Conservation (phyloP, 2,113 vertebrate genomes). For the Scomber colias region DNA sequence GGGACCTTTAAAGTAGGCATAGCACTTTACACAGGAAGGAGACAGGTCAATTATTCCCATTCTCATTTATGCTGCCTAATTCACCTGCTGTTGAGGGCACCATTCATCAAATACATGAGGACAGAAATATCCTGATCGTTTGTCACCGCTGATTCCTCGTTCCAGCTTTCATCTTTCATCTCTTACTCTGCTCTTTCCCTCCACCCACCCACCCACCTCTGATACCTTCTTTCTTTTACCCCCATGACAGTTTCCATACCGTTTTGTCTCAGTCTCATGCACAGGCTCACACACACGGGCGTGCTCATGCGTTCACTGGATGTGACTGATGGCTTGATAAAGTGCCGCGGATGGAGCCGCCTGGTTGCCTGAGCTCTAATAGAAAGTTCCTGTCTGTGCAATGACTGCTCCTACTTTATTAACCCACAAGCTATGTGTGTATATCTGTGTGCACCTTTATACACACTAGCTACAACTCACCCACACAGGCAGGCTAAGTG, state of each 20-base stretch:
- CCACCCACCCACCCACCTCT: constrained; percentile 25
- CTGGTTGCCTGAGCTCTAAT: constrained; percentile 65
- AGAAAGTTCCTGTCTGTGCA: constrained; percentile 69
- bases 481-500: constrained; percentile 48
- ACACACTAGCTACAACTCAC: constrained; percentile 61
- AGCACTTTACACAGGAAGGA: constrained; percentile 58
- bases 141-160: constrained; percentile 74
- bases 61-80: constrained; percentile 65
- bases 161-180: constrained; percentile 66
- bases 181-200: constrained; percentile 30
- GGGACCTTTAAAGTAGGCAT: constrained; percentile 41
- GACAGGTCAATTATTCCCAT: constrained; percentile 75
- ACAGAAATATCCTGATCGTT: constrained; percentile 80
- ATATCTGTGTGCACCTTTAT: constrained; percentile 27
- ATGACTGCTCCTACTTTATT: constrained; percentile 70
- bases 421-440: constrained; percentile 40
- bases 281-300: constrained; percentile 1
- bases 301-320: constrained; percentile 2
- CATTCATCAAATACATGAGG: constrained; percentile 70
- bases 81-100: constrained; percentile 60
- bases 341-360: constrained; percentile 63
- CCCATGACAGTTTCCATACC: constrained; percentile 63
- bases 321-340: constrained; percentile 75
- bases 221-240: constrained; percentile 51
- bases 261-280: constrained; percentile 46